A percentile compares a stretch with the other conserved stretches of the same genome.
These are phyloP conservation scores for Lysandra coridon DNA, from an alignment of 2,888 invertebrate genomes.

Conservation along the genomic window DNA sequence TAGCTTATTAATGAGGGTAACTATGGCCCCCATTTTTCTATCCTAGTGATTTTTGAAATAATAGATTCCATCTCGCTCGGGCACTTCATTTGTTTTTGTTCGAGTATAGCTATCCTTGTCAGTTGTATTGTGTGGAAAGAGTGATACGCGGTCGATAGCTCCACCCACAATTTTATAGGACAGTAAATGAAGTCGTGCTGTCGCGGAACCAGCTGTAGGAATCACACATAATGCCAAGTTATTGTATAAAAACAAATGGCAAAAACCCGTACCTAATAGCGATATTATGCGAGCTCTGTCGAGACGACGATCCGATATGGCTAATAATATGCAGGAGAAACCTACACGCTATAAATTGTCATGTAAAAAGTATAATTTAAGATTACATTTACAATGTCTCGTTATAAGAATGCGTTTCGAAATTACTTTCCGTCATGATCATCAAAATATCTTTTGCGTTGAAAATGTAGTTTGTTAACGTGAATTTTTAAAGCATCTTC, in stretches of 20 bases:
- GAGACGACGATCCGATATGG: conserved; percentile 58
- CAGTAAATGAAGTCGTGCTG: conserved; percentile 68
- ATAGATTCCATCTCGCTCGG: conserved; percentile 63
- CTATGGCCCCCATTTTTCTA: conserved; percentile 75
- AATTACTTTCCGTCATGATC: conserved; percentile 47
- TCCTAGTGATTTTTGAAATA: conserved; percentile 72
- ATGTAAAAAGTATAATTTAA: conserved; percentile 72
- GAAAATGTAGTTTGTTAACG: background rate
- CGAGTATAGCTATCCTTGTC: conserved; percentile 70
- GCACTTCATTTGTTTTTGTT: conserved; percentile 56
- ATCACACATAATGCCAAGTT: conserved; percentile 72
- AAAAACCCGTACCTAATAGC: conserved; percentile 47
- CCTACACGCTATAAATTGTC: conserved; percentile 62
- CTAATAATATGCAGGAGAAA: conserved; percentile 65
- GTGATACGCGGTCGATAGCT: conserved; percentile 59
- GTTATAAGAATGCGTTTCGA: conserved; percentile 54
- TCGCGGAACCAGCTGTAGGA: conserved; percentile 64
- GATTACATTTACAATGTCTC: conserved; percentile 66
- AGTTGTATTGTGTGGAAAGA: conserved; percentile 68
- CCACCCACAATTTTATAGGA: conserved; percentile 78
- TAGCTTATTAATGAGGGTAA: conserved; percentile 80
- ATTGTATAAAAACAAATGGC: conserved; percentile 74
- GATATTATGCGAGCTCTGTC: conserved; percentile 28
- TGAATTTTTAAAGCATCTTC: too few relatives aligned
- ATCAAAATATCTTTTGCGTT: conserved; percentile 36